Evolutionary conservation across 2,113 vertebrate genomes (phyloP), one percentile per base, ranked within the genome.

Genomic region (Corythoichthys intestinalis): DNA sequence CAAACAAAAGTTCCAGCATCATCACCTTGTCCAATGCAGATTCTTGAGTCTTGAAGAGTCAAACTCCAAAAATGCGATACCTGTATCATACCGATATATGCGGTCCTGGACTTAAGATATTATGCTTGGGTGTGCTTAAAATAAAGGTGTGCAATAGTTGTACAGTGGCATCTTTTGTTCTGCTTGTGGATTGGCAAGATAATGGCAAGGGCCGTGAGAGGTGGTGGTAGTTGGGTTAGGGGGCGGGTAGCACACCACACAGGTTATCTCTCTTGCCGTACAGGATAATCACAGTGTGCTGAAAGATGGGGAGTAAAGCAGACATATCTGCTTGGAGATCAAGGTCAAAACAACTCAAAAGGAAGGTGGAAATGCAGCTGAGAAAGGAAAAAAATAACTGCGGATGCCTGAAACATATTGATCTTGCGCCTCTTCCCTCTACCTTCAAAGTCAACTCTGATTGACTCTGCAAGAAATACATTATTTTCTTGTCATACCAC

Each of bases 281-380:
- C 83, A 72, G 87, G 88, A 88, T 90, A 90, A 91, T 91, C 84
- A 91, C 66, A 59, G 78, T 80, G 85, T 77, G 75, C 71, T 81
- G 83, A 86, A 82, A 84, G 80, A 85, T 20, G 57, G 66, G 68
- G 75, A 80, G 78, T 80, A 71, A 79, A 80, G 61, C 58, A 87
- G 87, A 83, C 84, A 65, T 87, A 89, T 90, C 87, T 86, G 81
- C 82, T 81, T 78, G 61, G 84, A 87, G 86, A 90, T 91, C 89
- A 90, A 91, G 89, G 87, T 91, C 90, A 91, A 87, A 91, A 87
- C 89, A 91, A 88, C 88, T 90, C 85, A 83, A 83, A 63, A 85
- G 80, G 84, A 86, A 86, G 86, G 85, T 87, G 83, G 87, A 87
- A 90, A 90, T 89, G 88, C 83, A 77, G 83, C 86, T 86, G 89